These are phyloP conservation scores for Dendrocincla fuliginosa DNA, from an alignment of 2,797 vertebrate genomes.

Conservation along the genomic window DNA sequence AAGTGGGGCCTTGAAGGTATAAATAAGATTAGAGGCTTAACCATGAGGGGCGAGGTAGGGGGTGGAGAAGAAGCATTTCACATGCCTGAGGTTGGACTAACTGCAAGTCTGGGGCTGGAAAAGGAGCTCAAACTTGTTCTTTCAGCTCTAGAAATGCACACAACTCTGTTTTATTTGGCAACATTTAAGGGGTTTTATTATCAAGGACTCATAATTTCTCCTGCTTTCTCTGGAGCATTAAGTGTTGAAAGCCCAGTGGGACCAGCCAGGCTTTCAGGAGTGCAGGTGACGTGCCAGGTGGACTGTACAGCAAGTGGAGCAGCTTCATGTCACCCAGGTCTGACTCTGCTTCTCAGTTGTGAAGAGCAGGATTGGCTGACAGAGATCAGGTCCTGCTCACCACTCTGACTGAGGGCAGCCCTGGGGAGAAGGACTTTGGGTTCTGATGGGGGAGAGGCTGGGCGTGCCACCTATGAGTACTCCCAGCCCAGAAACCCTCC, in stretches of 20 bases:
- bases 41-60: not conserved
- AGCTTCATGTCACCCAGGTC: not conserved
- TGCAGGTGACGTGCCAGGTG: not conserved
- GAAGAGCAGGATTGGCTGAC: not conserved
- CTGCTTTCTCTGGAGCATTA: not conserved
- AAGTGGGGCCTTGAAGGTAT: not conserved
- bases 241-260: not conserved
- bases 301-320: not conserved
- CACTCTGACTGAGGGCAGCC: not conserved
- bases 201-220: not conserved
- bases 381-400: not conserved
- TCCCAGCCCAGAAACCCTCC: not conserved
- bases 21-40: slow-evolving; percentile 46
- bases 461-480: not conserved
- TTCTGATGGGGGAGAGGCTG: not conserved
- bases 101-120: not conserved
- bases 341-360: not conserved
- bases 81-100: not conserved
- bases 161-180: not conserved
- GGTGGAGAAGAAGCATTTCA: not conserved
- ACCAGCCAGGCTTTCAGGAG: not conserved
- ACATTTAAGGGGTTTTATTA: not conserved
- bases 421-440: not conserved
- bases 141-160: not conserved
- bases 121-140: not conserved